phyloP scores from a whole-genome alignment of 1,140 invertebrate genomes.

The Sarcophaga peregrina region DNA sequence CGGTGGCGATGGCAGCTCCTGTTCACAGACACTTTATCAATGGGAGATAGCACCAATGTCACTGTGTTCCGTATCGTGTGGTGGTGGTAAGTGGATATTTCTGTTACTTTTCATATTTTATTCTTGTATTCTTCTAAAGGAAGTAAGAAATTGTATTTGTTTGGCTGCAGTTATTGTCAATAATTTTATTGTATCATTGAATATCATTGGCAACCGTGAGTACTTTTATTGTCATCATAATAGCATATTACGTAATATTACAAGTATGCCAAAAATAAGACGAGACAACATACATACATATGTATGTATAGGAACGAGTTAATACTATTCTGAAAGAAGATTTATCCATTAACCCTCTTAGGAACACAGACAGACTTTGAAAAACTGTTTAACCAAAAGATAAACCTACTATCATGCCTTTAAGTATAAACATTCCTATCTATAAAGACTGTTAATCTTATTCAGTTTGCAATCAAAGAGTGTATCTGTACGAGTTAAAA shows the following conservation, averaged over 20 bases:
- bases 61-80: slow-evolving; percentile 88
- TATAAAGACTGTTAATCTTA: not conserved
- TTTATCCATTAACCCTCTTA: too few relatives aligned
- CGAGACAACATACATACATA: too few relatives aligned
- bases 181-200: not conserved
- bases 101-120: not conserved
- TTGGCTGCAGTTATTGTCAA: not conserved
- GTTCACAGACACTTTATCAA: slow-evolving; percentile 80
- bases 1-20: slow-evolving; percentile 87
- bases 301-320: too few relatives aligned
- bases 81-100: slow-evolving; percentile 81
- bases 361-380: not conserved
- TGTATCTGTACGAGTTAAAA: not conserved
- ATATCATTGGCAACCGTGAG: slow-evolving; percentile 8
- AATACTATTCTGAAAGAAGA: too few relatives aligned
- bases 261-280: too few relatives aligned
- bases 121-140: not conserved
- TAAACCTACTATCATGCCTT: not conserved
- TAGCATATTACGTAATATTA: too few relatives aligned
- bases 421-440: too few relatives aligned
- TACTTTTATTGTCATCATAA: not conserved
- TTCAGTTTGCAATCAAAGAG: not conserved
- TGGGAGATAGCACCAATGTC: slow-evolving; percentile 86
- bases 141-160: not conserved
- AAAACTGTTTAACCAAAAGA: not conserved